phyloP scores from a whole-genome alignment of 2,888 invertebrate genomes.

The Ochropleura leucogaster region DNA sequence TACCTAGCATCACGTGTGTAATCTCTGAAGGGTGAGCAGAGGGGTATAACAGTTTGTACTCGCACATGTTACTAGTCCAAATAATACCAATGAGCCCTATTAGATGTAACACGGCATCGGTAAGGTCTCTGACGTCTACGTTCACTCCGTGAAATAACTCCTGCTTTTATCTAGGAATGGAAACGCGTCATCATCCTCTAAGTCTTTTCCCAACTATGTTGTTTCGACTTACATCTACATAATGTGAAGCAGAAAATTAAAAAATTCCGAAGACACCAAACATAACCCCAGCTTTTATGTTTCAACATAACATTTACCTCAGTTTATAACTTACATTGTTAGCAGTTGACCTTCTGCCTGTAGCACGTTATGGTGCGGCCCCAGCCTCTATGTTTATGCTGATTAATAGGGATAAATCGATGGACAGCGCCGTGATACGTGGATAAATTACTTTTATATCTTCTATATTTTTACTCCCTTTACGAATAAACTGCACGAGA shows the following conservation, averaged over 20 bases:
- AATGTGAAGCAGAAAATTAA: not conserved
- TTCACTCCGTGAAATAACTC: not conserved
- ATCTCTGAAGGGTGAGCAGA: not conserved
- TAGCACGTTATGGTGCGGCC: not conserved
- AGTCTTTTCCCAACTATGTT: not conserved
- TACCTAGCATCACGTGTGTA: not conserved
- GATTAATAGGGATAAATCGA: slow-evolving; percentile 67
- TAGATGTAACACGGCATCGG: not conserved
- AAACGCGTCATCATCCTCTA: not conserved
- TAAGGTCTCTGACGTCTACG: not conserved
- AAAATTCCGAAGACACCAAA: not conserved
- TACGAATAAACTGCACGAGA: slow-evolving; percentile 28
- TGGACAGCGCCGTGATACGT: slow-evolving; percentile 59
- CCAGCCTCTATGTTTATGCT: slow-evolving; percentile 56
- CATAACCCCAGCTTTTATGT: not conserved
- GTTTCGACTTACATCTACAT: not conserved
- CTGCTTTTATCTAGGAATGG: not conserved
- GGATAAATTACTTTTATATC: slow-evolving; percentile 60
- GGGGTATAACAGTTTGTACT: not conserved
- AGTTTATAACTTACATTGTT: not conserved
- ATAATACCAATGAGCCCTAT: not conserved
- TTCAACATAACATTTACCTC: not conserved
- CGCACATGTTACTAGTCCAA: not conserved
- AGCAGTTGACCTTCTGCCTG: slow-evolving; percentile 7
- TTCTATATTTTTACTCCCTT: slow-evolving; percentile 43